These are phyloP conservation scores for Rhinophrynus dorsalis DNA, from an alignment of 2,797 vertebrate species.

Conservation along the genomic window DNA sequence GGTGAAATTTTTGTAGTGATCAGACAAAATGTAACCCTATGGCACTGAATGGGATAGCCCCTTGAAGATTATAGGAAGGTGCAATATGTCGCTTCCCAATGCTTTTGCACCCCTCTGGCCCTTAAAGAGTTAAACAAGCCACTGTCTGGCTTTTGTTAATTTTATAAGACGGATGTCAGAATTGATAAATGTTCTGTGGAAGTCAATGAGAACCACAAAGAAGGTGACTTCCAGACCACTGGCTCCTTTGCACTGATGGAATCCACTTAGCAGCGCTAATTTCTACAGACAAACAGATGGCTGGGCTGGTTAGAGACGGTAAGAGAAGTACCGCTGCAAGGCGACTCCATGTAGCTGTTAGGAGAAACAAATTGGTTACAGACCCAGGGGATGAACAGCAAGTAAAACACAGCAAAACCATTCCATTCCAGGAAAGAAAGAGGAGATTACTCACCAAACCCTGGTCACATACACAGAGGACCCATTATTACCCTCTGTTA, in stretches of 20 bases:
- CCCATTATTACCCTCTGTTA: background rate
- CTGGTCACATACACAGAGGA: background rate
- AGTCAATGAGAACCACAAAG: background rate
- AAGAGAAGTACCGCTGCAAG: conserved; percentile 15
- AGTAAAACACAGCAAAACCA: background rate
- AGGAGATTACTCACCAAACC: background rate
- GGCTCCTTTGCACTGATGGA: background rate
- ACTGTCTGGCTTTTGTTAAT: too few species aligned
- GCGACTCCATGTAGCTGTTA: conserved; percentile 8
- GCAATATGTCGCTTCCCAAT: too few species aligned
- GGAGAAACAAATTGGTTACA: conserved; percentile 21
- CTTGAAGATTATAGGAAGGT: too few species aligned
- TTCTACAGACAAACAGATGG: conserved; percentile 18
- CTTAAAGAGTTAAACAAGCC: too few species aligned
- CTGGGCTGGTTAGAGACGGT: background rate
- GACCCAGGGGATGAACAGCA: background rate
- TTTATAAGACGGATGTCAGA: conserved; percentile 13
- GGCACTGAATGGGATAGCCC: too few species aligned
- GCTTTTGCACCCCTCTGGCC: too few species aligned
- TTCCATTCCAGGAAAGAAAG: background rate
- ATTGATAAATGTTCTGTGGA: conserved; percentile 4
- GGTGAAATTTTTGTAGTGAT: too few species aligned
- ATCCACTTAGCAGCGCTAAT: background rate
- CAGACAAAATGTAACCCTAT: too few species aligned
- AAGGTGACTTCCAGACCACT: background rate